Evolutionary conservation across 2,888 invertebrate species (phyloP), one percentile per base, ranked within the genome.

Genomic region (Polydrusus cervinus): DNA sequence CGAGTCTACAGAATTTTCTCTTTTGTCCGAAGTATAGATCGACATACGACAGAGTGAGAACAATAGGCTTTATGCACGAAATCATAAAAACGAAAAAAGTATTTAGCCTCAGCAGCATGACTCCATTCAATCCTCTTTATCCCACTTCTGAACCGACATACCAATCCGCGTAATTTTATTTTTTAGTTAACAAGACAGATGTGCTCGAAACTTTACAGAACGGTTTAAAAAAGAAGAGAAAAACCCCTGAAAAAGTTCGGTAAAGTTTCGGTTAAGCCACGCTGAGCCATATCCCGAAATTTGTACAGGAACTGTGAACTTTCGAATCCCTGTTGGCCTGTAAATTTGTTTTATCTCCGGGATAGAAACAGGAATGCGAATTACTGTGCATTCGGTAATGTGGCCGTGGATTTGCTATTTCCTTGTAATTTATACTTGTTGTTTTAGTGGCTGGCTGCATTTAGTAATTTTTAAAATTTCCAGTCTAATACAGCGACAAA

Each of bases 291-390:
- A 64, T 71, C 65, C 55, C 14, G 38, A 51, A 64, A 71, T 71
- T 71, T 71, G 61, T 61, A 66, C 45, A 16, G 53, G 47, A 72
- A 68, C 60, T 73, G 47, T 62, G 53, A 67, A 67, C 53, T 67
- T 40, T 34, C 13, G 60, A 53, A 67, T 73, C 73, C 73, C 73
- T 5, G 34, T 9, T 14, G 73, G 45, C 20, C 62, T 45, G 57
- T 73, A 73, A 73, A 73, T 68, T 73, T 67, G 68, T 51, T 68
- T 73, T 73, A 73, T 73, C 73, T 73, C 20, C 60, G 14, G 62
- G 49, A 55, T 47, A 47, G 64, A 49, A 64, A 64, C 40, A 45
- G 34, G 45, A 43, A 65, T 65, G 45, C 66, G 66, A 66, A 66
- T 66, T 66, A 49, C 66, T 18, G 53, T n/a, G 66, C 53, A 38